A percentile compares a stretch with the other conserved stretches of the same genome.
phyloP scores from a whole-genome alignment of 2,888 invertebrate species.

The Callimorpha dominula region DNA sequence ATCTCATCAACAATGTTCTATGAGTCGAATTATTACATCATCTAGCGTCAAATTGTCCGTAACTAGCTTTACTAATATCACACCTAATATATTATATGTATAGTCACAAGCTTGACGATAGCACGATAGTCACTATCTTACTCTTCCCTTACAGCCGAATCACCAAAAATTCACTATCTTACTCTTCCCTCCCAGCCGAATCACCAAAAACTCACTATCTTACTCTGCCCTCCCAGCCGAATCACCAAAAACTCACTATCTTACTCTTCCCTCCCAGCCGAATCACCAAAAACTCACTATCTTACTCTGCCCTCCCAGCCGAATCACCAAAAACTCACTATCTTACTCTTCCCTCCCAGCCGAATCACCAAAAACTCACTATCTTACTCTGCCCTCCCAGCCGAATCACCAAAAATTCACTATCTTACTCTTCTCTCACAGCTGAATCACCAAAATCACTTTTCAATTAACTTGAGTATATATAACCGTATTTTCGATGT shows the following conservation, averaged over 20 bases:
- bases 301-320: not conserved
- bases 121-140: not conserved
- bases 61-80: not conserved
- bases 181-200: no score
- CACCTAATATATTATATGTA: not conserved
- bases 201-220: no score
- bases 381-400: no score
- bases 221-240: no score
- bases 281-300: slow-evolving; percentile 16
- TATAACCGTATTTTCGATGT: slow-evolving; percentile 58
- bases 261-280: slow-evolving; percentile 12
- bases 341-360: no score
- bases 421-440: slow-evolving; percentile 10
- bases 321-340: no score
- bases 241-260: no score
- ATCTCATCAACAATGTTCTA: no score
- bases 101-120: no score
- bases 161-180: no score
- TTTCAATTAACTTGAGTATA: slow-evolving; percentile 9
- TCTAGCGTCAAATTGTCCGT: not conserved
- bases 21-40: not conserved
- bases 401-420: no score
- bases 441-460: slow-evolving; percentile 17
- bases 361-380: no score
- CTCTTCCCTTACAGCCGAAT: not conserved